These are phyloP conservation scores for Hemistola chrysoprasaria DNA, from an alignment of 2,888 invertebrate genomes.

Conservation along the genomic window DNA sequence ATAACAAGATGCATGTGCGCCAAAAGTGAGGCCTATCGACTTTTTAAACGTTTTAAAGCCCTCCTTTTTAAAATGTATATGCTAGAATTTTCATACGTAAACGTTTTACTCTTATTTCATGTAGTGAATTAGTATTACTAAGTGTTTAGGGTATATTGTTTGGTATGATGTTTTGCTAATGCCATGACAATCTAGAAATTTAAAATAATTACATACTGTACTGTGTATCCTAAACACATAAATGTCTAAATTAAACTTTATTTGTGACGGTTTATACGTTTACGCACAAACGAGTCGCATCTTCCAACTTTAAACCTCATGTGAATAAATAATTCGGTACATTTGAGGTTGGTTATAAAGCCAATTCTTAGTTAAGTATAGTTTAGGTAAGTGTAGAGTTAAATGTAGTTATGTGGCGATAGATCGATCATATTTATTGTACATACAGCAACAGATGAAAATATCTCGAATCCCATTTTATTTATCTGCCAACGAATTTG, in stretches of 20 bases:
- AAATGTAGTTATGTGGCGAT: conserved; percentile 58
- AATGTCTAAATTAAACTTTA: conserved; percentile 41
- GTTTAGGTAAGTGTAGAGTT: conserved; percentile 69
- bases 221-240: conserved; percentile 34
- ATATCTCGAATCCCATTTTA: conserved; percentile 24
- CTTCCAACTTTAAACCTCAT: conserved; percentile 40
- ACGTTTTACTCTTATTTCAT: conserved; percentile 55
- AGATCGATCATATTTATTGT: conserved; percentile 50
- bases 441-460: conserved; percentile 47
- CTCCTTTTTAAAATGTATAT: conserved; percentile 41
- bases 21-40: conserved; percentile 37
- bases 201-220: neutral
- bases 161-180: conserved; percentile 6
- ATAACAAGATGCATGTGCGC: too few relatives aligned
- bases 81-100: conserved; percentile 68
- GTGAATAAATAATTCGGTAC: conserved; percentile 44
- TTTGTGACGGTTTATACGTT: conserved; percentile 44
- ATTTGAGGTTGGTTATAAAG: conserved; percentile 61
- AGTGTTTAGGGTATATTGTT: conserved; percentile 34
- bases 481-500: conserved; percentile 18
- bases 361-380: conserved; percentile 75
- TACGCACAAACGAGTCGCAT: conserved; percentile 58
- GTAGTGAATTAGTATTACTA: conserved; percentile 51
- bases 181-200: conserved; percentile 20
- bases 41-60: conserved; percentile 24